Evolutionary conservation across 1,140 invertebrate species (phyloP).

Genomic region (Drosophila trapezifrons): DNA sequence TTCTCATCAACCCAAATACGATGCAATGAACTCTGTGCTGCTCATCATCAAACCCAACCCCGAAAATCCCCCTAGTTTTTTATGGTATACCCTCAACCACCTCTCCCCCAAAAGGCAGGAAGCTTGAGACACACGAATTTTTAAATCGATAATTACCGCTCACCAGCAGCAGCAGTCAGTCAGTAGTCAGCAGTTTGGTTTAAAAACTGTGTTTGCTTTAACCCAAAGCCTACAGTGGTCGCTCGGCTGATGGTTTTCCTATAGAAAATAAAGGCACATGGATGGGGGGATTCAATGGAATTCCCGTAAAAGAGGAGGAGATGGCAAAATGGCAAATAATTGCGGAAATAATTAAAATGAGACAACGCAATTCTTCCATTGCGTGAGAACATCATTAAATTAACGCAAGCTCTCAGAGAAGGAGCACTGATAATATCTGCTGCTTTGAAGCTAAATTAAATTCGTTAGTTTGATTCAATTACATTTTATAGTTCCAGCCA

Average conservation of each 20-base stretch:
- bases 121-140: slow-evolving; percentile 49
- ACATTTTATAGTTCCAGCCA: not conserved
- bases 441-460: slow-evolving; percentile 5
- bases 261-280: not conserved
- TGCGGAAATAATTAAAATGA: slow-evolving; percentile 40
- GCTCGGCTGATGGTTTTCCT: not conserved
- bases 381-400: slow-evolving; percentile 28
- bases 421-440: slow-evolving; percentile 10
- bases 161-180: slow-evolving; percentile 13
- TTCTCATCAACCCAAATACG: slow-evolving; percentile 61
- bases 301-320: not conserved
- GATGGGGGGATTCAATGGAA: slow-evolving; percentile 7
- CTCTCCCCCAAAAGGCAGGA: slow-evolving; percentile 26
- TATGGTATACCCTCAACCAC: slow-evolving; percentile 21
- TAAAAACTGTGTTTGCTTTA: slow-evolving; percentile 49
- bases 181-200: slow-evolving; percentile 18
- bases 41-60: slow-evolving; percentile 11
- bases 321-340: slow-evolving; percentile 29
- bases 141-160: slow-evolving; percentile 76
- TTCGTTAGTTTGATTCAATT: slow-evolving; percentile 2
- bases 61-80: slow-evolving; percentile 4
- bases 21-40: slow-evolving; percentile 64
- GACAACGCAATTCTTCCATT: slow-evolving; percentile 20
- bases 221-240: slow-evolving; percentile 11
- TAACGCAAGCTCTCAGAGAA: not conserved